A percentile compares a stretch with the other conserved stretches of the same genome.
Conservation (phyloP, 2,113 vertebrate genomes). For the Lophotis ruficrista region DNA sequence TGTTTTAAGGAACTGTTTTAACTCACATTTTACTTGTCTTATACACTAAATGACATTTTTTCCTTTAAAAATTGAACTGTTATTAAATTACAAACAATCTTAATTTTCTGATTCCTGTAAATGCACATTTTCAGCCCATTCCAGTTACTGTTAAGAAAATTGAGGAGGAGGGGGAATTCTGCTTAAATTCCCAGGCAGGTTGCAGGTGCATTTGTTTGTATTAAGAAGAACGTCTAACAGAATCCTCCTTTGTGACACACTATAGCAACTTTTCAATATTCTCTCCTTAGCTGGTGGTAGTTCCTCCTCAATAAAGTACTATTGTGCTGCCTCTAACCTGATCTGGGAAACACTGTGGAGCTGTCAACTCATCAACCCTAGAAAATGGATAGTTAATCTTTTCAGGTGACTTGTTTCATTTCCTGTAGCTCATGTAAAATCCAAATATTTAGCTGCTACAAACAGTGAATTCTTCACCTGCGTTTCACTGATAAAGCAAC, state of each 20-base stretch:
- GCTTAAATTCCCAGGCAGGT: not conserved
- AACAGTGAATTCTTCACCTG: slow-evolving; percentile 48
- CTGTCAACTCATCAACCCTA: slow-evolving; percentile 67
- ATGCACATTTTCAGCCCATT: not conserved
- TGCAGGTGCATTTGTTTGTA: slow-evolving; percentile 68
- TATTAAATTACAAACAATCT: not conserved
- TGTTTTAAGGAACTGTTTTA: not conserved
- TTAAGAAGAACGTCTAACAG: slow-evolving; percentile 49
- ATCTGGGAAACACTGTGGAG: slow-evolving; percentile 51
- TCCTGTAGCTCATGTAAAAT: slow-evolving; percentile 63
- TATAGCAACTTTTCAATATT: slow-evolving; percentile 65
- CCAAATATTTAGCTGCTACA: slow-evolving; percentile 65
- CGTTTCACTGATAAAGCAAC: slow-evolving; percentile 42
- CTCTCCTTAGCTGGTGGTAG: slow-evolving; percentile 52
- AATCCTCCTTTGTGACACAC: slow-evolving; percentile 63
- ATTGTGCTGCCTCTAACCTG: slow-evolving; percentile 62
- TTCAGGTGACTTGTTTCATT: slow-evolving; percentile 65
- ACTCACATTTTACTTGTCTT: not conserved
- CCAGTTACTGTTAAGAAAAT: not conserved
- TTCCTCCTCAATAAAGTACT: slow-evolving; percentile 61
- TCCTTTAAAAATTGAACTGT: not conserved
- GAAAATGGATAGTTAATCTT: slow-evolving; percentile 69
- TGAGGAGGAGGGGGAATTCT: not conserved
- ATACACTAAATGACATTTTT: not conserved
- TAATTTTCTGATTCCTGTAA: not conserved